phyloP scores from a whole-genome alignment of 64 coral and sea anemone species.

The Montipora efflorescens region DNA sequence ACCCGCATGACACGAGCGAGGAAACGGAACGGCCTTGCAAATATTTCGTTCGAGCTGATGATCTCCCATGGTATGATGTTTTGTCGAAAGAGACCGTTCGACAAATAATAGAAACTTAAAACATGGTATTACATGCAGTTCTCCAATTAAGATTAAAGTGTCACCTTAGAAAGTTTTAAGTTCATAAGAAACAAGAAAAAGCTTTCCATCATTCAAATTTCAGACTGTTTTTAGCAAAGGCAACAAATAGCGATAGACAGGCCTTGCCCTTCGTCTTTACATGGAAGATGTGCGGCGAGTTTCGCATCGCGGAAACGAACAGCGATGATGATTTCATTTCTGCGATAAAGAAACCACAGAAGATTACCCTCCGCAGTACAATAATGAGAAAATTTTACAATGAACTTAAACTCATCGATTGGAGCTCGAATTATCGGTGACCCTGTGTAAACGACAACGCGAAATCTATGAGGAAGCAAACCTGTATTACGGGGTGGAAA shows the following conservation, averaged over 20 bases:
- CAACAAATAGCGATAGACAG: conserved; percentile 50
- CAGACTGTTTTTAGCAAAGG: not conserved
- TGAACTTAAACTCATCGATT: not conserved
- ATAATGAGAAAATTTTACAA: not conserved
- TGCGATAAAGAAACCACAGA: not conserved
- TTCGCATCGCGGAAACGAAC: conserved; percentile 39
- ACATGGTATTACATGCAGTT: not conserved
- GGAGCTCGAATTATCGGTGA: not conserved
- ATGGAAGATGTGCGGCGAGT: conserved; percentile 3
- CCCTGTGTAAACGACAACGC: conserved; percentile 10
- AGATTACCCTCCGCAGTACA: not conserved
- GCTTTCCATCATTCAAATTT: conserved; percentile 40
- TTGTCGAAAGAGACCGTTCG: conserved; percentile 15
- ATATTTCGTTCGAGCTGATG: conserved; percentile 28
- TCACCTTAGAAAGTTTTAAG: conserved; percentile 10
- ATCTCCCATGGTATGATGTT: conserved; percentile 23
- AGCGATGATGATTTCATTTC: conserved; percentile 13
- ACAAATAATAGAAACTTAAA: conserved; percentile 1
- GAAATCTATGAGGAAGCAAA: conserved; percentile 47
- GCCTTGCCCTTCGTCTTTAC: conserved; percentile 13
- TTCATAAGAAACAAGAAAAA: conserved; percentile 7
- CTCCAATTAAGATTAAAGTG: not conserved
- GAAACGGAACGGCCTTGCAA: not conserved
- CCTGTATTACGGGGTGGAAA: not conserved
- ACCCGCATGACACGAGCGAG: not conserved